Percentiles rank a stretch among this genome's conserved stretches.
phyloP scores from a whole-genome alignment of 2,888 invertebrate species.

The Drosophila formosana region DNA sequence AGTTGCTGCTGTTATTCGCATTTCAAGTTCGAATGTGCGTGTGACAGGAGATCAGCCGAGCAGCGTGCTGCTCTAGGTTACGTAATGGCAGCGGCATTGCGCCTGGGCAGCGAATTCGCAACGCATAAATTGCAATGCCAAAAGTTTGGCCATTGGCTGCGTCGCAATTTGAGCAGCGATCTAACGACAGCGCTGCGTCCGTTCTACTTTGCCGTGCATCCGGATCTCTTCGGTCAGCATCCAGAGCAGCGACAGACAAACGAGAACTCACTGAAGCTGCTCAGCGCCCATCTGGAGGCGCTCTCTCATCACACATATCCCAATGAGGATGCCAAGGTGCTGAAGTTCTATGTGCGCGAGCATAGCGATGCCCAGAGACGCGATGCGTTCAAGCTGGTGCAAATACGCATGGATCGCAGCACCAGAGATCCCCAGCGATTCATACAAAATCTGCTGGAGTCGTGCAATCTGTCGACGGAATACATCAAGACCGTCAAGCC shows the following conservation, averaged over 20 bases:
- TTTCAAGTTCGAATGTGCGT: constrained; percentile 39
- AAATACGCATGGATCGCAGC: constrained; percentile 89
- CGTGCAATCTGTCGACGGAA: constrained; percentile 94
- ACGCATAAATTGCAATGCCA: constrained; percentile 1
- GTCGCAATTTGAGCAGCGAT: constrained; percentile 86
- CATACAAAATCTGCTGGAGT: constrained; percentile 89
- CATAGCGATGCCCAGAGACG: constrained; percentile 58
- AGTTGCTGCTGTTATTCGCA: constrained; percentile 26
- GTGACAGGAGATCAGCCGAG: constrained; percentile 16
- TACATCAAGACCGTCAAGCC: constrained; percentile 91
- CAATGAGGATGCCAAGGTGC: constrained; percentile 85
- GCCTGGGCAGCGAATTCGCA: constrained; percentile 22
- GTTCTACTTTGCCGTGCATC: constrained; percentile 98
- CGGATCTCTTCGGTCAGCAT: constrained; percentile 96
- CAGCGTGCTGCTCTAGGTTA: constrained; percentile 53
- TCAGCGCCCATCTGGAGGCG: constrained; percentile 93
- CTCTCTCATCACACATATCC: constrained; percentile 87
- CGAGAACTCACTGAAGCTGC: constrained; percentile 94
- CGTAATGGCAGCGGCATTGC: constrained; percentile 58
- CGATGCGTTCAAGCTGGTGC: constrained; percentile 89
- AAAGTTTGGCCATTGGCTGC: constrained; percentile 14
- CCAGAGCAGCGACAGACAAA: constrained; percentile 95
- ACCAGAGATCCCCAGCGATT: constrained; percentile 90
- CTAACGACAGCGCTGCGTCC: constrained; percentile 95
- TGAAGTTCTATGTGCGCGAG: constrained; percentile 92